Base-by-base conservation (phyloP, 2,888 invertebrate species). In the Parnassius orleans region DNA sequence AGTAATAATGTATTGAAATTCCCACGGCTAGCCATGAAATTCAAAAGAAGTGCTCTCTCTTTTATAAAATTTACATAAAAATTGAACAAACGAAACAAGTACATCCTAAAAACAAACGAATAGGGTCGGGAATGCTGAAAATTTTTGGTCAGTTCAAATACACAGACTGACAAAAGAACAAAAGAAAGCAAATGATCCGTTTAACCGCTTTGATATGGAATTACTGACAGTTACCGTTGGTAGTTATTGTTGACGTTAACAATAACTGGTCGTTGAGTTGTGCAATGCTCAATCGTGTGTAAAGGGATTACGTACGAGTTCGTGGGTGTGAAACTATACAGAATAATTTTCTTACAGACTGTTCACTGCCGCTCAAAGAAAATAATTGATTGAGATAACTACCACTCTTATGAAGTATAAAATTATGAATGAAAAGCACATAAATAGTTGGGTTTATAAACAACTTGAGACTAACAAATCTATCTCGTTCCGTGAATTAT, bases 141-240 rank as follows among this genome's bases (percentile, higher is more conserved):
- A 53, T 55, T 48, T 50, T 53, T 43, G 47, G 55, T 53, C 50
- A 60, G 61, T 60, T 63, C 62, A 64, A 65, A 66, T 68, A 66
- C 65, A 66, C 48, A 58, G 61, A 62, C 68, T 61, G 73, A 81
- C 80, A 78, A 83, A 83, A 80, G 81, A 80, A 80, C 79, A 78
- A 83, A 83, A 80, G 81, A 80, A 80, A 84, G 78, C 80, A 84
- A 89, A 89, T 87, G 87, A 82, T 72, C 81, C 87, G 80, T 80
- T 81, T 83, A 84, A 81, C 80, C 71, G 78, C 77, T 81, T 85
- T 83, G 84, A 83, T 76, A 76, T 70, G 68, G 75, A 72, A 80
- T 63, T 10, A 51, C 33, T 46, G 41, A 51, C 56, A 56, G 63
- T 60, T 53, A 63, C 63, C 42, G 63, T 59, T 80, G 75, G 81